Conservation (phyloP, 2,888 invertebrate species). For the Perizoma flavofasciatum region DNA sequence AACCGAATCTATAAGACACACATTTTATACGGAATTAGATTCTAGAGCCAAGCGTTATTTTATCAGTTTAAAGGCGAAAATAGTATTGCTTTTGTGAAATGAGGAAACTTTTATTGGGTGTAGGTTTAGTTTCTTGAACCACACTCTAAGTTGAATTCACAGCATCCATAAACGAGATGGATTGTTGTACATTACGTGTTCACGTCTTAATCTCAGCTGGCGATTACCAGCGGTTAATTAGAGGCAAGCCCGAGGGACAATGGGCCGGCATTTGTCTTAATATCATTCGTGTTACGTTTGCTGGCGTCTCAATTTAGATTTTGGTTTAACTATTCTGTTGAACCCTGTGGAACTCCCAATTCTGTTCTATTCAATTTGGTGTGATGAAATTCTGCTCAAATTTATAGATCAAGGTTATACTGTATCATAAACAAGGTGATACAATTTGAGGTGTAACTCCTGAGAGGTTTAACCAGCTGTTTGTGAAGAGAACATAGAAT, state of each 20-base stretch:
- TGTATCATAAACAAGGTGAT: too few species aligned
- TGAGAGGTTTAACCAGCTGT: too few species aligned
- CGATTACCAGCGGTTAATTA: conserved; percentile 78
- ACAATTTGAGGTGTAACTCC: neutral
- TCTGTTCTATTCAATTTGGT: conserved; percentile 3
- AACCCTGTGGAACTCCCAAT: neutral
- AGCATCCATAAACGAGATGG: conserved; percentile 72
- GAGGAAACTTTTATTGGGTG: too few species aligned
- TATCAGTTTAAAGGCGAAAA: too few species aligned
- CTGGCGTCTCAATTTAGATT: conserved; percentile 35
- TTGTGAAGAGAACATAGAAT: too few species aligned
- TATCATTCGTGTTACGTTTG: conserved; percentile 41
- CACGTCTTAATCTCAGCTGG: conserved; percentile 73
- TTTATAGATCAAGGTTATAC: too few species aligned
- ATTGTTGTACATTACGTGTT: conserved; percentile 71
- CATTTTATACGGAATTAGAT: too few species aligned
- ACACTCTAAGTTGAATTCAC: conserved; percentile 45
- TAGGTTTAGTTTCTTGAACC: conserved; percentile 40
- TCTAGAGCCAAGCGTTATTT: too few species aligned
- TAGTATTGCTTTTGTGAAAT: too few species aligned
- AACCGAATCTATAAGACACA: too few species aligned
- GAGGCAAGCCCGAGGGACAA: conserved; percentile 66
- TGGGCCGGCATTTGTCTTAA: conserved; percentile 59
- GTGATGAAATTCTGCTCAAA: too few species aligned
- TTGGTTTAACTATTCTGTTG: conserved; percentile 18